A percentile compares a stretch with the other conserved stretches of the same genome.
Conservation (phyloP, 2,888 invertebrate genomes). For the Brachyopa scutellaris region DNA sequence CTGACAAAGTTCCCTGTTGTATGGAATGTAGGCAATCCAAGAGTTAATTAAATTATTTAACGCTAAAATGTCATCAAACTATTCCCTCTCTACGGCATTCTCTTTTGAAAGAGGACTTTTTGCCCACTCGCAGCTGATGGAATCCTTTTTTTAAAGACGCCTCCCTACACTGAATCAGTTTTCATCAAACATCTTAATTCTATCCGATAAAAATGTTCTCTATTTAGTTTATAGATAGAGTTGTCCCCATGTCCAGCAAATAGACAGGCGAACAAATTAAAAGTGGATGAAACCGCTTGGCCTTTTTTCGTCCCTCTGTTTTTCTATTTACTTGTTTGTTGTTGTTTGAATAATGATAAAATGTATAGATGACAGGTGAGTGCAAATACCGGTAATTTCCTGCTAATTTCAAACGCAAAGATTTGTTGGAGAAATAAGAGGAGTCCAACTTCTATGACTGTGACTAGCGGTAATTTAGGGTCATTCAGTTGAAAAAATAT, state of each 20-base stretch:
- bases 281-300: background rate
- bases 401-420: too few relatives aligned
- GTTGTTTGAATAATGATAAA: too few relatives aligned
- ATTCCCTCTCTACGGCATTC: slow-evolving; percentile 20
- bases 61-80: slow-evolving; percentile 58
- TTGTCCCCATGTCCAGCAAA: background rate
- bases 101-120: background rate
- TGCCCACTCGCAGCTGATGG: background rate
- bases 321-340: too few relatives aligned
- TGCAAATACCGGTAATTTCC: background rate
- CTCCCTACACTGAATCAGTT: too few relatives aligned
- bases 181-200: slow-evolving; percentile 29
- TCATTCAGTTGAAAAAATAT: too few relatives aligned
- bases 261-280: background rate
- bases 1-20: slow-evolving; percentile 57
- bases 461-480: too few relatives aligned
- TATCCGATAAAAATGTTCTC: slow-evolving; percentile 14
- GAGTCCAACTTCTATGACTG: too few relatives aligned
- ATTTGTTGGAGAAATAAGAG: background rate
- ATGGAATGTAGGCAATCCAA: slow-evolving; percentile 62
- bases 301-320: too few relatives aligned
- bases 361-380: background rate
- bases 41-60: slow-evolving; percentile 67
- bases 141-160: slow-evolving; percentile 16
- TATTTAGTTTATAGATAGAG: background rate